Percentiles rank a stretch among this genome's conserved stretches.
These are phyloP conservation scores for Palloptera scutellata DNA, from an alignment of 2,888 invertebrate genomes.

Conservation along the genomic window DNA sequence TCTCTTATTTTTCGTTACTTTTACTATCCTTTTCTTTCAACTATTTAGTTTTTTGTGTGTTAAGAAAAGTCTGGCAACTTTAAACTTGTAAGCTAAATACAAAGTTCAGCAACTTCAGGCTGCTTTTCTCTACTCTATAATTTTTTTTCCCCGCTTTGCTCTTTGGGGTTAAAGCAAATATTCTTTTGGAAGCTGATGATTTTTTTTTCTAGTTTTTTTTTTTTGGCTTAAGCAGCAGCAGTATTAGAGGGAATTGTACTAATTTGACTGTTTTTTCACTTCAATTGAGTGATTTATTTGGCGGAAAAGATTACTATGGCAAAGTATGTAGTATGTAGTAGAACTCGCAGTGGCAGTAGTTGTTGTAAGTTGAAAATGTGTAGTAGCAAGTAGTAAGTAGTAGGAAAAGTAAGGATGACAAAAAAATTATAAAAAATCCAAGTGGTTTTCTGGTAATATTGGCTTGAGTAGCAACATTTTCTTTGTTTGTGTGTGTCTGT, in stretches of 20 bases:
- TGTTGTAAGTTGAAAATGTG: constrained; percentile 12
- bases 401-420: background rate
- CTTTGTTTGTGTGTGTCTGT: constrained; percentile 20
- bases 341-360: background rate
- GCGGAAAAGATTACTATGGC: constrained; percentile 58
- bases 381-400: background rate
- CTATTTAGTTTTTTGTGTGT: background rate
- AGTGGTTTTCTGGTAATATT: no score
- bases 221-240: constrained; percentile 5
- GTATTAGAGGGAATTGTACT: constrained; percentile 41
- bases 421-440: constrained; percentile 15
- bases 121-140: constrained; percentile 12
- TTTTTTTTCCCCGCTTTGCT: constrained; percentile 11
- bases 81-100: constrained; percentile 24
- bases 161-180: no score
- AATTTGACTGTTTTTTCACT: constrained; percentile 51
- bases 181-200: background rate
- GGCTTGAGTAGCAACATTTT: constrained; percentile 17
- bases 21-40: constrained; percentile 14
- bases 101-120: constrained; percentile 28
- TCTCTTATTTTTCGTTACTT: constrained; percentile 19
- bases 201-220: background rate
- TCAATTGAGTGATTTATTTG: constrained; percentile 62
- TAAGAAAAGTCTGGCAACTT: constrained; percentile 1
- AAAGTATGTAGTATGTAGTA: background rate